Evolutionary conservation across 2,113 vertebrate genomes (phyloP), one percentile per base, ranked within the genome.

Genomic region (Tor tambroides): DNA sequence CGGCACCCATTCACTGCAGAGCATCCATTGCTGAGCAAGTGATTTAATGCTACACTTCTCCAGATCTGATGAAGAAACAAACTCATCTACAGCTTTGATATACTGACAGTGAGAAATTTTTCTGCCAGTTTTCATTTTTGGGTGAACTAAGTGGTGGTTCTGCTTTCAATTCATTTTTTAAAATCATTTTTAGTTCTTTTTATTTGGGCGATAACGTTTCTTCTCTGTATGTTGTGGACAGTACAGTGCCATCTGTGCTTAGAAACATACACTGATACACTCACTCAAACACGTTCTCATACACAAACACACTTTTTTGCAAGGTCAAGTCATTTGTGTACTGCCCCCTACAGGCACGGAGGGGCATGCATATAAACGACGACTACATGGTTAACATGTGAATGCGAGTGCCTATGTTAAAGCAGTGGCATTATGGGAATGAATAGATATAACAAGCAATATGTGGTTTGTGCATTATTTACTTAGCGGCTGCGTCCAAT

Each of bases 171-270:
- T 51, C 12, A 21, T 69, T 69, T 59, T 65, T 54, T 54, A 6
- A 5, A 12, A 69, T 4, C 35, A 17, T 51, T 78, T 72, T 15
- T 43, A 87, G 86, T 59, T 74, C 1, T 51, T 51, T 6, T 46
- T 87, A 4, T 77, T 46, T 38, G n/a, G 78, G 63, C 78, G 67
- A 78, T 51, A 54, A 65, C 7, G 79, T 89, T 83, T 78, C 74
- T 87, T 89, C 85, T 51, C 56, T 4, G 4, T 26, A 69, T 80
- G 23, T 23, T 10, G 51, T 51, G 49, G 26, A 23, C 56, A 71
- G 80, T 46, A 82, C 28, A 78, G 17, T 35, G 61, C 59, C 21
- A 38, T 71, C 83, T 74, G 74, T 77, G 21, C 28, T 23, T 30
- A 49, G n/a, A 82, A 54, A 51, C 75, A 59, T 19, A 46, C 14